These are phyloP conservation scores for Pristionchus arcanus DNA, from an alignment of 2,888 invertebrate species.

Conservation along the genomic window DNA sequence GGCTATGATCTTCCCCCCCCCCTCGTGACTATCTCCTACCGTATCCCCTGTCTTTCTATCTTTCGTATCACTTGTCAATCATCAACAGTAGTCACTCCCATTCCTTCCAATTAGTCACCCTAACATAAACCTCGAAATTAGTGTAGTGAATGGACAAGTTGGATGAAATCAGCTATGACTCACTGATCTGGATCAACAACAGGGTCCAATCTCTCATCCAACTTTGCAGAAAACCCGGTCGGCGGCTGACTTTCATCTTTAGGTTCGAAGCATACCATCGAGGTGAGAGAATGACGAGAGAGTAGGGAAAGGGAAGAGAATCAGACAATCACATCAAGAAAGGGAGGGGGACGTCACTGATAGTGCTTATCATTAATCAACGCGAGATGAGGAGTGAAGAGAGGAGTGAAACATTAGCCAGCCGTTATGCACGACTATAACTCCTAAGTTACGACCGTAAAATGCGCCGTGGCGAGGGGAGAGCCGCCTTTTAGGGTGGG, in stretches of 20 bases:
- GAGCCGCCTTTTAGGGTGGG: conserved; percentile 17
- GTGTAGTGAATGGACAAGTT: background rate
- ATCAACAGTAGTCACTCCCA: conserved; percentile 7
- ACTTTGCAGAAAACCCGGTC: background rate
- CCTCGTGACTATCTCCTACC: background rate
- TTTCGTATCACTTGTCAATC: background rate
- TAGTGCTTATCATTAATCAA: conserved; percentile 34
- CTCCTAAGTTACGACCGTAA: conserved; percentile 40
- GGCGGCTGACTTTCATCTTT: conserved; percentile 27
- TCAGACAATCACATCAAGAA: background rate
- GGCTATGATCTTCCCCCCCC: background rate
- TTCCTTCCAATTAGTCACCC: background rate
- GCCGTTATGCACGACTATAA: conserved; percentile 40
- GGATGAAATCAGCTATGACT: background rate
- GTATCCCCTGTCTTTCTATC: background rate
- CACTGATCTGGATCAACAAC: background rate
- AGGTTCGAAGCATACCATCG: background rate
- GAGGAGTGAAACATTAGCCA: conserved; percentile 45
- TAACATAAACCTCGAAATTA: conserved; percentile 3
- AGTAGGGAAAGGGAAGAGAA: background rate
- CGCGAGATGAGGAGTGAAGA: background rate
- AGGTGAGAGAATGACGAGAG: conserved; percentile 17
- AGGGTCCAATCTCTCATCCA: background rate
- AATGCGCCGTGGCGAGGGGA: background rate
- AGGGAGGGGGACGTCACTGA: conserved; percentile 35